phyloP scores from a whole-genome alignment of 2,113 vertebrate genomes.

The Perca fluviatilis region DNA sequence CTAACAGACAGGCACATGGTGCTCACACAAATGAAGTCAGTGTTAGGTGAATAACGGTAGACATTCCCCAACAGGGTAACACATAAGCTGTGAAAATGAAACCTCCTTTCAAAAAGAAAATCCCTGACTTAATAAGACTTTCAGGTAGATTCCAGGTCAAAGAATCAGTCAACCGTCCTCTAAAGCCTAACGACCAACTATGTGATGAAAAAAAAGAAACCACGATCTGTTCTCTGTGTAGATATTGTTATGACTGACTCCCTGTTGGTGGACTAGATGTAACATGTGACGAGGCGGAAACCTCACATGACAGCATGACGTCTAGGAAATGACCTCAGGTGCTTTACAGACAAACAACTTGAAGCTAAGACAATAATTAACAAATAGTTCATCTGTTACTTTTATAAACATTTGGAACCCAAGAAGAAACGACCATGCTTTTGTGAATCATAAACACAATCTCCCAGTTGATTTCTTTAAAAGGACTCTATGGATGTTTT shows the following conservation, averaged over 20 bases:
- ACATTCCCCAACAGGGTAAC: not conserved
- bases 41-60: not conserved
- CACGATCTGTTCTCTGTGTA: slow-evolving; percentile 24
- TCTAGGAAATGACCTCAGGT: slow-evolving; percentile 32
- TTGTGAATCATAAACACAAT: not conserved
- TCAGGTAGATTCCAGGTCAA: not conserved
- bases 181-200: slow-evolving; percentile 10
- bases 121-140: not conserved
- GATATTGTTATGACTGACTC: slow-evolving; percentile 24
- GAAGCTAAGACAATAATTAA: not conserved
- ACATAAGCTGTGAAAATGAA: not conserved
- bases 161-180: not conserved
- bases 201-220: not conserved
- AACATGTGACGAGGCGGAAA: slow-evolving; percentile 48
- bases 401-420: not conserved
- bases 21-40: not conserved
- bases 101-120: not conserved
- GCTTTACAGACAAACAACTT: slow-evolving; percentile 29
- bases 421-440: not conserved
- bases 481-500: not conserved
- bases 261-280: slow-evolving; percentile 18
- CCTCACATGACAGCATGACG: slow-evolving; percentile 67
- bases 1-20: not conserved
- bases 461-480: not conserved
- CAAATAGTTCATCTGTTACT: slow-evolving; percentile 2